Conservation (phyloP, 1,140 invertebrate species). For the Bilobella aurantiaca region DNA sequence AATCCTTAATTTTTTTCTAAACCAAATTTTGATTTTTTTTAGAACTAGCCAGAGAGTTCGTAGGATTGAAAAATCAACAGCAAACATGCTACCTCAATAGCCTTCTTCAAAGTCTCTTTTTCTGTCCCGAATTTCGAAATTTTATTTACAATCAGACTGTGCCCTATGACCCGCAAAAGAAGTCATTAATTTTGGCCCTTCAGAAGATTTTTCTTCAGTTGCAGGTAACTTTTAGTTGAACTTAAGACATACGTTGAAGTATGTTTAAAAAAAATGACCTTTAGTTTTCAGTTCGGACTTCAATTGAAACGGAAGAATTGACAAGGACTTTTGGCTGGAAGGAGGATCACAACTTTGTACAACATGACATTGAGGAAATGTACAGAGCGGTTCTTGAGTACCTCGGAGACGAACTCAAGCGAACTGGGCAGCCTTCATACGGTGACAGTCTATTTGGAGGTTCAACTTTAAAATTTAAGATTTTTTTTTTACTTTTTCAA, state of each 20-base stretch:
- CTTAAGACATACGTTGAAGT: neutral
- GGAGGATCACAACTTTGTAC: slow-evolving; percentile 79
- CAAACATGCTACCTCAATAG: slow-evolving; percentile 93
- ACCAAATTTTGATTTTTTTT: slow-evolving; percentile 5
- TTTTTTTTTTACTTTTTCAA: neutral
- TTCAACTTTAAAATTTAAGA: slow-evolving; percentile 29
- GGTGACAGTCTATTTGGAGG: slow-evolving; percentile 67
- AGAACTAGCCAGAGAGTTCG: slow-evolving; percentile 48
- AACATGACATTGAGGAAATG: slow-evolving; percentile 69
- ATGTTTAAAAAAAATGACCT: slow-evolving; percentile 2
- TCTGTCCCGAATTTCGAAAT: slow-evolving; percentile 92
- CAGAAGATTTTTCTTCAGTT: slow-evolving; percentile 79
- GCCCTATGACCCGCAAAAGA: slow-evolving; percentile 50
- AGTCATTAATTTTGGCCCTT: slow-evolving; percentile 73
- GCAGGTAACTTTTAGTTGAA: slow-evolving; percentile 42
- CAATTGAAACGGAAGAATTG: slow-evolving; percentile 77
- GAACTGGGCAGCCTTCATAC: slow-evolving; percentile 69
- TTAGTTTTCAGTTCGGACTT: slow-evolving; percentile 58
- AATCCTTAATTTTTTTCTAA: too few species aligned
- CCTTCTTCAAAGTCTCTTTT: slow-evolving; percentile 75
- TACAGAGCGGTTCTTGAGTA: slow-evolving; percentile 89
- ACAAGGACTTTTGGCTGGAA: slow-evolving; percentile 88
- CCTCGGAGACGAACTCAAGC: slow-evolving; percentile 72
- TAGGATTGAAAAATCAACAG: slow-evolving; percentile 82
- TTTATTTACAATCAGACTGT: slow-evolving; percentile 79